These are phyloP conservation scores for Guaruba guarouba DNA, from an alignment of 2,113 vertebrate species.

Conservation along the genomic window DNA sequence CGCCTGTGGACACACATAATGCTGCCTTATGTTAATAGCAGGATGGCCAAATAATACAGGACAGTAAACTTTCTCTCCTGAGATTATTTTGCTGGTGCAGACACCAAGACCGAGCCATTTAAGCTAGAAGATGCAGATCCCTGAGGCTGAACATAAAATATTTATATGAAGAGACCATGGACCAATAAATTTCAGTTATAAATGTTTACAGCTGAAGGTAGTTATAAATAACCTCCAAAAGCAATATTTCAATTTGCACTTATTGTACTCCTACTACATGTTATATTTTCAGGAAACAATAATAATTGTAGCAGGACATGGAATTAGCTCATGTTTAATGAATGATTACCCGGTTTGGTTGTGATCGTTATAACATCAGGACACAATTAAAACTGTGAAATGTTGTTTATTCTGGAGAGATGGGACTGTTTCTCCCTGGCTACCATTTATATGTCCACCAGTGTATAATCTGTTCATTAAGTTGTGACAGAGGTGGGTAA, in stretches of 20 bases:
- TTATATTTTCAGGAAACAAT: slow-evolving; percentile 74
- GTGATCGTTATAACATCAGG: slow-evolving; percentile 57
- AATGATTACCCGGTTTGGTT: slow-evolving; percentile 66
- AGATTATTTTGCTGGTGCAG: slow-evolving; percentile 66
- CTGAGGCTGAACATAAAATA: slow-evolving; percentile 77
- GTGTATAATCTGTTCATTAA: neutral
- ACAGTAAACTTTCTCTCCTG: slow-evolving; percentile 52
- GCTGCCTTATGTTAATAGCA: slow-evolving; percentile 10
- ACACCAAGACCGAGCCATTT: slow-evolving; percentile 69
- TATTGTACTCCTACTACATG: slow-evolving; percentile 54
- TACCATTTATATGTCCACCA: neutral
- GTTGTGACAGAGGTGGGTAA: neutral
- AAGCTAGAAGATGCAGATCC: slow-evolving; percentile 72
- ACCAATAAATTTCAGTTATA: slow-evolving; percentile 78
- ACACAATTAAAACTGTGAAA: slow-evolving; percentile 60
- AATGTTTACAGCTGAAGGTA: slow-evolving; percentile 75
- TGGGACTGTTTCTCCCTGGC: neutral
- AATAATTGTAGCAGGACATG: slow-evolving; percentile 68
- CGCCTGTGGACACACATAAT: neutral
- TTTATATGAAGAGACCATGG: slow-evolving; percentile 72
- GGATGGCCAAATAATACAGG: slow-evolving; percentile 46
- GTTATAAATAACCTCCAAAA: slow-evolving; percentile 76
- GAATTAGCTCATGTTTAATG: slow-evolving; percentile 75
- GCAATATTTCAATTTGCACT: slow-evolving; percentile 74
- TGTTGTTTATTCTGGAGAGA: slow-evolving; percentile 47